A percentile compares a stretch with the other conserved stretches of the same genome.
Evolutionary conservation across 2,888 invertebrate genomes (phyloP).

Genomic region (Ochropleura leucogaster): DNA sequence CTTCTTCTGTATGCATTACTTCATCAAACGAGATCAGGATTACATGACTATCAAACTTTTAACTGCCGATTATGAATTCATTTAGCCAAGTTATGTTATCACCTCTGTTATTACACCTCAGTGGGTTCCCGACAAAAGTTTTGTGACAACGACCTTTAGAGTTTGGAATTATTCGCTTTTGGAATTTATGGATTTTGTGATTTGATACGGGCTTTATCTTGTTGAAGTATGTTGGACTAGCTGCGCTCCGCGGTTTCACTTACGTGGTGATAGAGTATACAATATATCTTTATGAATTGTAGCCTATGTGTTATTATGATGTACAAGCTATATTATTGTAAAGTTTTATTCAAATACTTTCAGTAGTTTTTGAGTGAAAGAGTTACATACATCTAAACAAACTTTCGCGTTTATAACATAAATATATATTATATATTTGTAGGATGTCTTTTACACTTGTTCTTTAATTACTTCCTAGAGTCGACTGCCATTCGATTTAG

Average conservation of each 20-base stretch:
- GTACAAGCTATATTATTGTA: no score
- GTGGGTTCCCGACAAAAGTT: constrained; percentile 29
- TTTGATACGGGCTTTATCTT: constrained; percentile 22
- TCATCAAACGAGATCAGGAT: constrained; percentile 37
- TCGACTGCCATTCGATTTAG: no score
- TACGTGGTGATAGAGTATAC: no score
- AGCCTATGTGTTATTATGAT: no score
- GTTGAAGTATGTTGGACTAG: not conserved
- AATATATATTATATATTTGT: no score
- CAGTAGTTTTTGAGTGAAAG: no score
- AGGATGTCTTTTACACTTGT: no score
- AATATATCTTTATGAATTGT: no score
- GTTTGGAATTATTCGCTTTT: constrained; percentile 32
- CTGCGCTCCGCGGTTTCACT: not conserved
- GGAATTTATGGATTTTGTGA: constrained; percentile 20
- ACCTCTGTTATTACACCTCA: constrained; percentile 22
- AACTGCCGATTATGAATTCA: constrained; percentile 57
- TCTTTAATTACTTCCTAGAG: no score
- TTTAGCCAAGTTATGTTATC: constrained; percentile 36
- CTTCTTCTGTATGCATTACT: constrained; percentile 48
- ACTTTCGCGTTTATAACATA: no score
- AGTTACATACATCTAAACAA: no score
- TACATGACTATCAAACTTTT: constrained; percentile 47
- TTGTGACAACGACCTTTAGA: constrained; percentile 9
- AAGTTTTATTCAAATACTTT: no score